These are phyloP conservation scores for Dunckerocampus dactyliophorus DNA, from an alignment of 2,113 vertebrate genomes.

Conservation along the genomic window DNA sequence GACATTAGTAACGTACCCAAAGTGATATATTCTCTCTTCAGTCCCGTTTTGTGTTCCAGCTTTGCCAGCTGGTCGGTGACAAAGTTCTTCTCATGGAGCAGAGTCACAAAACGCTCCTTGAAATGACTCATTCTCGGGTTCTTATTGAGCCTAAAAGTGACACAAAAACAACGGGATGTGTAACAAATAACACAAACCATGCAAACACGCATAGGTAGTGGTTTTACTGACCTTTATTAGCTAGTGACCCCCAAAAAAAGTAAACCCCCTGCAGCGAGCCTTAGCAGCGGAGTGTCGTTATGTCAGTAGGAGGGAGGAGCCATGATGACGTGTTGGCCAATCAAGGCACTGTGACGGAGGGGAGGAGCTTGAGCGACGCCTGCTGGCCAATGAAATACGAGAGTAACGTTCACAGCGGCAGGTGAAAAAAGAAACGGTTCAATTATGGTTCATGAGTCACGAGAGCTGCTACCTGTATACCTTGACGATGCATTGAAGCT, in stretches of 20 bases:
- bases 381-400: constrained; percentile 47
- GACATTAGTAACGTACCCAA: constrained; percentile 68
- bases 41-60: constrained; percentile 78
- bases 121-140: constrained; percentile 59
- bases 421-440: constrained; percentile 11
- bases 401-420: constrained; percentile 3
- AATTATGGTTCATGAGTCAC: no score
- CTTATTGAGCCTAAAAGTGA: constrained; percentile 17
- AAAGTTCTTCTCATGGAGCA: constrained; percentile 79
- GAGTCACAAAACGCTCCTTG: constrained; percentile 71
- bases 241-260: constrained; percentile 5
- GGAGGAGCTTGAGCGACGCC: constrained; percentile 19
- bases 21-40: constrained; percentile 76
- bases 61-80: constrained; percentile 71
- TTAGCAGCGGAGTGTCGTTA: neutral
- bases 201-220: accelerated
- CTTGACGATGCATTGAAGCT: no score
- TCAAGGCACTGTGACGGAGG: neutral
- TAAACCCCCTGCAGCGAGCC: neutral
- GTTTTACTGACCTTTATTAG: constrained; percentile 24
- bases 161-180: neutral
- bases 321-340: neutral
- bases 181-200: neutral
- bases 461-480: neutral
- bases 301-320: neutral